Conservation (phyloP, 2,113 vertebrate species). For the Malurus cyaneus region DNA sequence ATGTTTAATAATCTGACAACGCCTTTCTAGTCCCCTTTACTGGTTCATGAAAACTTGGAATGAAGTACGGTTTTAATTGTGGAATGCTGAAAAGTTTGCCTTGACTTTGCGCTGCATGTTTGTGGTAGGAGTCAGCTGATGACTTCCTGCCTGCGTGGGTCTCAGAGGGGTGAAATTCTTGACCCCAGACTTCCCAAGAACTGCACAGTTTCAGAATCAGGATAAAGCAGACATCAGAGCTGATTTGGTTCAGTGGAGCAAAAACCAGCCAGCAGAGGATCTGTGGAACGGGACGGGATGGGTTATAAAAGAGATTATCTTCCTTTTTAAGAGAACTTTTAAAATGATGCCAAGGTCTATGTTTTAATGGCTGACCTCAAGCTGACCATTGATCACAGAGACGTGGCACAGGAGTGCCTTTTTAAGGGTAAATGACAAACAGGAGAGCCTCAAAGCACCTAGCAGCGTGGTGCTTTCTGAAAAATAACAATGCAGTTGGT, state of each 20-base stretch:
- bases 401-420: not conserved
- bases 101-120: conserved; percentile 14
- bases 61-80: not conserved
- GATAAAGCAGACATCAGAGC: not conserved
- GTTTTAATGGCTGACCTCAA: not conserved
- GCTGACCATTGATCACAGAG: not conserved
- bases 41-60: conserved; percentile 42
- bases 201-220: not conserved
- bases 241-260: not conserved
- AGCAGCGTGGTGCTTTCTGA: not conserved
- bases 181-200: conserved; percentile 6
- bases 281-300: not conserved
- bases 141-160: conserved; percentile 25
- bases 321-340: not conserved
- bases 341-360: rapidly evolving
- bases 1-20: not conserved
- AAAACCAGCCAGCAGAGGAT: not conserved
- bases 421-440: not conserved
- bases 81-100: conserved; percentile 28
- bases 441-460: not conserved
- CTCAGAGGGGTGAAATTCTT: conserved; percentile 37
- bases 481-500: not conserved
- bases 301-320: not conserved
- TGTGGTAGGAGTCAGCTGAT: conserved; percentile 43
- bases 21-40: not conserved